Evolutionary conservation across 1,140 invertebrate species (phyloP).

Genomic region (Papilio aristodemus): DNA sequence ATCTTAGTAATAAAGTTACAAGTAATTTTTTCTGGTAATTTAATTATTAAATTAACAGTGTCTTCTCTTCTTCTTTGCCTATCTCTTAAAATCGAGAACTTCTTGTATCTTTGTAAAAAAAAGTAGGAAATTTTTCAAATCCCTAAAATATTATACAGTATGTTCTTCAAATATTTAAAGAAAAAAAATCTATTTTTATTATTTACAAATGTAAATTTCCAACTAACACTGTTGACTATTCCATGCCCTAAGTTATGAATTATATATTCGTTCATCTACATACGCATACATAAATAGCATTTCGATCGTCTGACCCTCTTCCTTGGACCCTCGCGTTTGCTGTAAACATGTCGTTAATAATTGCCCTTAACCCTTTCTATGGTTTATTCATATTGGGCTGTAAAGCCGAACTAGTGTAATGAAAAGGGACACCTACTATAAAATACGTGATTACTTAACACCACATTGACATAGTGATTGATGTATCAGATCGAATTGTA

Average conservation of each 20-base stretch:
- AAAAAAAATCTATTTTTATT: neutral
- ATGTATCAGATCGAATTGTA: neutral
- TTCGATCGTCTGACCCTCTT: constrained; percentile 28
- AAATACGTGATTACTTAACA: constrained; percentile 30
- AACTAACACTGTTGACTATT: neutral
- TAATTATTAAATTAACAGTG: too few relatives aligned
- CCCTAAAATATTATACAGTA: too few relatives aligned
- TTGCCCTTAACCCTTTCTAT: constrained; percentile 62
- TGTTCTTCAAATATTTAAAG: too few relatives aligned
- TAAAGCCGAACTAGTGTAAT: constrained; percentile 67
- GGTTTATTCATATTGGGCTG: constrained; percentile 68
- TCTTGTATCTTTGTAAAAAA: too few relatives aligned
- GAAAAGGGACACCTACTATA: constrained; percentile 61
- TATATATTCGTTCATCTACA: constrained; percentile 22
- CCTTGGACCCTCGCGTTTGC: constrained; percentile 36
- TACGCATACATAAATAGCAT: constrained; percentile 34
- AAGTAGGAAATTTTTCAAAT: too few relatives aligned
- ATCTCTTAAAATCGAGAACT: too few relatives aligned
- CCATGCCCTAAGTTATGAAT: neutral
- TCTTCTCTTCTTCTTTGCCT: too few relatives aligned
- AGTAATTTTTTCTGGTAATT: too few relatives aligned
- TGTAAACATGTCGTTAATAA: constrained; percentile 70
- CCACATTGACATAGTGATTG: neutral
- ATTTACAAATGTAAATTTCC: neutral
- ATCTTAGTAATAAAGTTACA: too few relatives aligned